Conservation (phyloP, 2,888 invertebrate genomes). For the Drosophila putrida region DNA sequence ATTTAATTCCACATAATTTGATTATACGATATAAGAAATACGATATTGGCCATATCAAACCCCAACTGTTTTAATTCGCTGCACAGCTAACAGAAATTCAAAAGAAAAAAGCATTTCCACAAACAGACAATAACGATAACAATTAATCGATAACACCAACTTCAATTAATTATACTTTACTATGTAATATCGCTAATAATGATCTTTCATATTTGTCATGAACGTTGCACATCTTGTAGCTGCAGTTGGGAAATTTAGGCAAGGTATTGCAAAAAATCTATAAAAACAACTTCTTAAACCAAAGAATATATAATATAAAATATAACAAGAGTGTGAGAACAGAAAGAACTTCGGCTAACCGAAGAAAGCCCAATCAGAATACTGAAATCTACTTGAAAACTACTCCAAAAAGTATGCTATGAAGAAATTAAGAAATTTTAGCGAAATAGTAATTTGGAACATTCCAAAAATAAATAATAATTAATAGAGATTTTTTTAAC, state of each 20-base stretch:
- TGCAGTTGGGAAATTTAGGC: slow-evolving; percentile 84
- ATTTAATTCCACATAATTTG: too few species aligned
- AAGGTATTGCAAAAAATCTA: slow-evolving; percentile 76
- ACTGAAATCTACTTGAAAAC: background rate
- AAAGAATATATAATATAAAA: slow-evolving; percentile 1
- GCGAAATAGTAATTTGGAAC: background rate
- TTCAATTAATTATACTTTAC: slow-evolving; percentile 17
- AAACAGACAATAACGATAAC: slow-evolving; percentile 36
- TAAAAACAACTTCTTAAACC: slow-evolving; percentile 19
- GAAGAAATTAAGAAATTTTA: background rate
- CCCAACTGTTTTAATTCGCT: background rate
- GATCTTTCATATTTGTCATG: slow-evolving; percentile 61
- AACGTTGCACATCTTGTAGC: slow-evolving; percentile 68
- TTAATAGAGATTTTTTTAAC: too few species aligned
- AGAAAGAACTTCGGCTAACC: slow-evolving; percentile 28
- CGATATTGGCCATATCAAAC: background rate
- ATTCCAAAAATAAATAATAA: too few species aligned
- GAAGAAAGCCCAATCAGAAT: slow-evolving; percentile 38
- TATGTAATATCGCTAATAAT: slow-evolving; percentile 44
- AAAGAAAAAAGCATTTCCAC: slow-evolving; percentile 7
- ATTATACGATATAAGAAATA: background rate
- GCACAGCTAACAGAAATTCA: background rate
- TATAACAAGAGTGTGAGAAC: slow-evolving; percentile 2
- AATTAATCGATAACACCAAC: slow-evolving; percentile 3
- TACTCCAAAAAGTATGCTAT: background rate